Evolutionary conservation across 2,888 invertebrate species (phyloP), one percentile per base, ranked within the genome.

Genomic region (Micoletzkya japonica): DNA sequence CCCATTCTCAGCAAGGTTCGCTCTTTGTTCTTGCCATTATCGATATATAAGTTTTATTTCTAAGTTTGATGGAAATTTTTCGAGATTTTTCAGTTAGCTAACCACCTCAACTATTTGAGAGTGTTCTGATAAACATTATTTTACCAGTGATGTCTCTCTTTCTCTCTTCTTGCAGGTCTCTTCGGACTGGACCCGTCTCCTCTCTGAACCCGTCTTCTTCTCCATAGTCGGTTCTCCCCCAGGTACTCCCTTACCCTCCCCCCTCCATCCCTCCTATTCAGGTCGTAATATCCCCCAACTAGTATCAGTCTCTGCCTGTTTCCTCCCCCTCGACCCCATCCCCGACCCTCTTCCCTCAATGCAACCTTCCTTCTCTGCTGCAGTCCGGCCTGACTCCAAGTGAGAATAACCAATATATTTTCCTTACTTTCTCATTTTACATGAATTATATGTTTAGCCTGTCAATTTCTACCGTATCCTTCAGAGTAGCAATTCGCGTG

Each of bases 161-260:
- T 24, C 7, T 54, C n/a, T 0, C 26, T 63, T 49, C 30, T 49
- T 49, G 56, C 7, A 49, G 52, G 50, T 36, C 1, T 30, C 39
- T 20, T 17, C 34, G 2, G 52, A 32, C 14, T 64, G 64, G 64
- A 17, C 14, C 28, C 64, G 52, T 4, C 20, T 36, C 4, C 64
- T 64, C 6, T 32, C 64, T 10, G 52, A 64, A 34, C 64, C 64
- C 4, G 37, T 52, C 30, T 64, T 64, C 64, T 64, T 64, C 64
- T 52, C 64, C 32, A 64, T 64, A 28, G 34, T 36, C 26, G 52
- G 52, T 24, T 36, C 64, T 17, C 52, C 52, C 2, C 34, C 54
- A 7, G 54, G 54, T 54, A 24, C 10, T 10, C 7, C 26, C 14
- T 24, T 10, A 26, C 24, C 54, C 24, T 7, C 17, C n/a, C 7